Evolutionary conservation across 2,797 vertebrate species (phyloP), one percentile per base, ranked within the genome.

Genomic region (Menidia menidia): DNA sequence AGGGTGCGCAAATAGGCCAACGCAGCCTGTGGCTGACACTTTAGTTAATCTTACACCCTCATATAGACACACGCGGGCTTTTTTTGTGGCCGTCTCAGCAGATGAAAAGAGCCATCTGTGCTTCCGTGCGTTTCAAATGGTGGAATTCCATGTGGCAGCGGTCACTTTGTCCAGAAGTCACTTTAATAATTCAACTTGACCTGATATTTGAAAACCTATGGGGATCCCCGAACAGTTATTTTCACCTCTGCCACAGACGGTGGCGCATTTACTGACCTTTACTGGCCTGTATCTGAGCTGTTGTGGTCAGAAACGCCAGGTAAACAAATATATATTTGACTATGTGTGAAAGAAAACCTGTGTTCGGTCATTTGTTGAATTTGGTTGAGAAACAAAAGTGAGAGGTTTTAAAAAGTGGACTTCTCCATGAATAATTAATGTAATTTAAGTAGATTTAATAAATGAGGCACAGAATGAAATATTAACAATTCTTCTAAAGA

Each of bases 111-210:
- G 68, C 75, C 87, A 89, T 89, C 87, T 89, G 85, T 79, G 73
- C 60, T 7, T 62, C 52, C 13, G 57, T 60, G 62, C 64, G 54
- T 76, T 71, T 68, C 11, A 0, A 71, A 50, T 60, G 7, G 41
- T 68, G 50, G 47, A 57, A 52, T 41, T 39, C n/a, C 30, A 45
- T 58, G 52, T 41, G 43, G 62, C 43, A 54, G 41, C 65, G 58
- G 64, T 86, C 58, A 63, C 60, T 71, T 67, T 68, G 33, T 51
- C 53, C 60, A 60, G 71, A 30, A 71, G 53, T 31, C 35, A 73
- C 44, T 31, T 89, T 77, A 86, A 87, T 87, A 86, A 91, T 89
- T 91, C 76, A 87, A 43, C 62, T 18, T 53, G 39, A 19, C 56
- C 64, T 71, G 65, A 78, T 44, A 74, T 64, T 45, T 6, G 58